Base-by-base conservation (phyloP, 2,888 invertebrate species). In the Synergus itoensis region DNA sequence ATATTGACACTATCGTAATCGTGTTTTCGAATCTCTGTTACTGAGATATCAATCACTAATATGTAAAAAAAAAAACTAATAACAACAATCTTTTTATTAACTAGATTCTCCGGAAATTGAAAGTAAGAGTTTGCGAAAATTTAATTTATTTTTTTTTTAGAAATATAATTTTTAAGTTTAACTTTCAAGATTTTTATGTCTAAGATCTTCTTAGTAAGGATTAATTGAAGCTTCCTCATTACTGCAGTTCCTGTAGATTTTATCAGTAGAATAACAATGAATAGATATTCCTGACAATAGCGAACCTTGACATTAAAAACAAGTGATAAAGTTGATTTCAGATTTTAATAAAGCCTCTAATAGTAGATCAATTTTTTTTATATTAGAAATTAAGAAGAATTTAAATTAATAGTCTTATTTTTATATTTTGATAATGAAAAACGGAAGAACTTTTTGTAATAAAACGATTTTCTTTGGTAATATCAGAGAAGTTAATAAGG, bases 291-390 rank as follows among this genome's bases (percentile, higher is more conserved):
- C 85, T 84, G 85, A 79, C 83, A 86, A 83, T 80, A 77, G 79
- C 40, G 73, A 83, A 77, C 86, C 87, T 87, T 86, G 86, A 81
- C 84, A 81, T 84, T 84, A 83, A 84, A 82, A 83, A 45, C 7
- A 28, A 45, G 43, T 21, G 67, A 43, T 43, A 65, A 65, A 3
- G n/a, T 12, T 65, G 41, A 65, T 43, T 65, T 41, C 11, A 7
- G n/a, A 65, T 18, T 41, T 43, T 40, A 14, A 64, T 64, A 16
- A 48, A 21, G 8, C 4, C 21, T 21, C 18, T 21, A 21, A 18
- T 60, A 60, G 60, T 18, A 60, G 21, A 60, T 21, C 11, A 28
- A 28, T 28, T 28, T 28, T 28, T 28, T 28, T 28, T 28, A 28
- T 28, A 28, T 28, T 28, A 3, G 3, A 28, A 28, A 28, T 36